Base-by-base conservation (phyloP, 2,113 vertebrate genomes). In the Rhabdornis inornatus region DNA sequence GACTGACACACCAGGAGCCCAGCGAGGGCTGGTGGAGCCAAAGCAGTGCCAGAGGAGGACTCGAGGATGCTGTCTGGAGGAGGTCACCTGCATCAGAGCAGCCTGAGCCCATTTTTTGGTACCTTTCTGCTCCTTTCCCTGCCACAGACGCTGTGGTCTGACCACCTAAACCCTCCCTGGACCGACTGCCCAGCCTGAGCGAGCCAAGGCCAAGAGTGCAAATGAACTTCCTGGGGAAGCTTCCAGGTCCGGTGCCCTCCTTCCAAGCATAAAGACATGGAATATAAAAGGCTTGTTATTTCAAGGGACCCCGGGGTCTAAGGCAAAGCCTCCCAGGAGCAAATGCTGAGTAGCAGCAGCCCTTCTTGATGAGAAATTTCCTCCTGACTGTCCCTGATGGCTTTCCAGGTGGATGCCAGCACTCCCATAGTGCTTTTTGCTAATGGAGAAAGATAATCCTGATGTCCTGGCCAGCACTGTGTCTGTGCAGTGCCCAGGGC, bases 331-430 rank as follows among this genome's bases (percentile, higher is more conserved):
- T 89, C 63, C 45, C 50, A 74, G 63, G 30, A 87, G 68, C 52
- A 79, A 94, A 70, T 5, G 45, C 59, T 74, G 79, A 86, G 75
- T 47, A 83, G 66, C 18, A 20, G n/a, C 59, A 37, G 42, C 39
- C 31, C 13, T 55, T 59, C 71, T 70, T 37, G 47, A 64, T 37
- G 59, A 70, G 68, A 88, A 60, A 68, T 76, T 55, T 92, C 80
- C 64, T 71, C 8, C 7, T 75, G 59, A 23, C 47, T 21, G 25
- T 66, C 90, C 75, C 85, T 52, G 56, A 44, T 75, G 69, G 68
- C 15, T 94, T 74, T 81, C 85, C 76, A 92, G 83, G 69, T 78
- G 47, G 85, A 44, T 83, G 90, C 88, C 90, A 96, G 90, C 37
- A 44, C 22, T 87, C 90, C 92, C 83, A 68, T 14, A 33, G 76